Evolutionary conservation across 64 coral and sea anemone species (phyloP).

Genomic region (Montipora sp.): DNA sequence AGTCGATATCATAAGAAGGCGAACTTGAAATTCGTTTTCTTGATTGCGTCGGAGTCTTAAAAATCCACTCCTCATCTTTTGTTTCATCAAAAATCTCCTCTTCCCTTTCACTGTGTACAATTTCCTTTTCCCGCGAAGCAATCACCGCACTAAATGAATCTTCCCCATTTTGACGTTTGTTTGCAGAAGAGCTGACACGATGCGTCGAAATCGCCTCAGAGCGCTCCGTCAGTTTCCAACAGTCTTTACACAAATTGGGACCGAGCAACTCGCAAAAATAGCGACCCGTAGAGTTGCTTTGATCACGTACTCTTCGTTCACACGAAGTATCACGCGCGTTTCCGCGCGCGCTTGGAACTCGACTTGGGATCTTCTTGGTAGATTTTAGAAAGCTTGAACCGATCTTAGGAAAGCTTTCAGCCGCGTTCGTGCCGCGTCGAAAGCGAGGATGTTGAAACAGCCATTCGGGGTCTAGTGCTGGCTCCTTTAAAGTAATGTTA

Average conservation of each 20-base stretch:
- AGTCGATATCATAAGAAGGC: slow-evolving; percentile 47
- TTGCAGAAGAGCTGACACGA: background rate
- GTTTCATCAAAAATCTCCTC: slow-evolving; percentile 27
- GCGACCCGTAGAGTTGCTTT: slow-evolving; percentile 29
- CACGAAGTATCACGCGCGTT: background rate
- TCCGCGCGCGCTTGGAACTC: slow-evolving; percentile 38
- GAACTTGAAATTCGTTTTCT: background rate
- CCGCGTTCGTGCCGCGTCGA: background rate
- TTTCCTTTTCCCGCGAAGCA: background rate
- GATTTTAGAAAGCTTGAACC: slow-evolving; percentile 5
- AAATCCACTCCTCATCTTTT: slow-evolving; percentile 49
- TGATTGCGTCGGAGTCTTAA: background rate
- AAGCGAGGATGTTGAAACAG: slow-evolving; percentile 44
- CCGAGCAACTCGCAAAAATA: slow-evolving; percentile 92
- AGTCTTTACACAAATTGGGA: slow-evolving; percentile 85
- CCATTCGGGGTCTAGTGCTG: background rate
- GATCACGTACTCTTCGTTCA: slow-evolving; percentile 32
- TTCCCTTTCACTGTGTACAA: slow-evolving; percentile 49
- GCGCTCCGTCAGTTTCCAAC: slow-evolving; percentile 44
- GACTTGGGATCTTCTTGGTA: slow-evolving; percentile 46
- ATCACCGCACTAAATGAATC: slow-evolving; percentile 31
- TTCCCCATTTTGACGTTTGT: background rate
- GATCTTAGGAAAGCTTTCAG: background rate
- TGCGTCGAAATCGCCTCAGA: slow-evolving; percentile 40
- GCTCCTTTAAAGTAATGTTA: slow-evolving; percentile 44